These are phyloP conservation scores for Chloebia gouldiae DNA, from an alignment of 2,113 vertebrate genomes.

Conservation along the genomic window DNA sequence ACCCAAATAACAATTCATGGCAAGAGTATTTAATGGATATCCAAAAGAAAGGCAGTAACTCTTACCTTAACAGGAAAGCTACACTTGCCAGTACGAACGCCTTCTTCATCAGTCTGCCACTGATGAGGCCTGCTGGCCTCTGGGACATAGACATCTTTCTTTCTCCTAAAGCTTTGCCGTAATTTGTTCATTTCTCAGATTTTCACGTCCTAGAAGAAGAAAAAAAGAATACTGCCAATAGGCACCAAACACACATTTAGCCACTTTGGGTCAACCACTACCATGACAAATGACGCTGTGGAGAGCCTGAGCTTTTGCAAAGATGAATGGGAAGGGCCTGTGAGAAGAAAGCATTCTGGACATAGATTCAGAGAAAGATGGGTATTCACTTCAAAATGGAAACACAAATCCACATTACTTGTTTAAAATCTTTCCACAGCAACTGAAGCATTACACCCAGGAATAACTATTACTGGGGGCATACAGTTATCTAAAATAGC, in stretches of 20 bases:
- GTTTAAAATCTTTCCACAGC: background rate
- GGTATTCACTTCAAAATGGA: background rate
- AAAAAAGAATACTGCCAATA: background rate
- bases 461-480: background rate
- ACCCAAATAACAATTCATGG: background rate
- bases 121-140: slow-evolving; percentile 98
- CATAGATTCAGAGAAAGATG: background rate
- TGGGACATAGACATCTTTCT: slow-evolving; percentile 98
- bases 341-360: background rate
- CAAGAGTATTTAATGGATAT: background rate
- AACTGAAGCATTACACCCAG: background rate
- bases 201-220: slow-evolving; percentile 72
- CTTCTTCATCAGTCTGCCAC: slow-evolving; percentile 99
- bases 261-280: background rate
- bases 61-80: slow-evolving; percentile 98
- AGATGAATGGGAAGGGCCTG: background rate
- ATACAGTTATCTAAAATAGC: background rate
- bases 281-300: background rate
- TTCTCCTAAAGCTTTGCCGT: slow-evolving; percentile 97
- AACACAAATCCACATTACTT: background rate
- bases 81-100: slow-evolving; percentile 94
- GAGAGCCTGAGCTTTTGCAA: background rate
- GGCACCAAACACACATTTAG: background rate
- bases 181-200: slow-evolving; percentile 95
- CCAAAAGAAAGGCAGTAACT: background rate